Evolutionary conservation across 2,888 invertebrate genomes (phyloP).

Genomic region (Papilio demoleus): DNA sequence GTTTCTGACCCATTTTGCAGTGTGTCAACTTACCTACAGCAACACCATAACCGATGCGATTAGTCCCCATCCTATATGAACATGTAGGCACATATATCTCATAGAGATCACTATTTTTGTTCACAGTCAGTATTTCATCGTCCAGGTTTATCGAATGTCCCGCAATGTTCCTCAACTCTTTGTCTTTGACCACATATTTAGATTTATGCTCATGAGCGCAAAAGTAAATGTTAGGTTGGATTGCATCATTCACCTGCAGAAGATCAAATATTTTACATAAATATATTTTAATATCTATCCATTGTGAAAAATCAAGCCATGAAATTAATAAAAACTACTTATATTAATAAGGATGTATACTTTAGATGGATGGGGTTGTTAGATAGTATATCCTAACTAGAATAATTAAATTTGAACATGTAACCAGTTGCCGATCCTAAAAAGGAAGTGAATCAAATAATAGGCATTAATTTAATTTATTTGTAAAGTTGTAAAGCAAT

Average conservation of each 20-base stretch:
- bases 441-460: no score
- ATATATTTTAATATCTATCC: neutral
- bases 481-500: no score
- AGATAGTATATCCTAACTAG: no score
- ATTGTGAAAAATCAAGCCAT: neutral
- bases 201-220: conserved; percentile 89
- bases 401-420: no score
- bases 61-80: conserved; percentile 97
- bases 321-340: no score
- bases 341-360: no score
- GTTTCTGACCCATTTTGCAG: no score
- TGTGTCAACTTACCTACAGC: conserved; percentile 86
- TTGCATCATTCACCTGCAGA: conserved; percentile 86
- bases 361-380: no score
- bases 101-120: conserved; percentile 67
- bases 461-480: no score
- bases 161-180: conserved; percentile 52
- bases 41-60: conserved; percentile 93
- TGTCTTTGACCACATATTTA: conserved; percentile 78
- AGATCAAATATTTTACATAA: neutral
- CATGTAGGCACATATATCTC: conserved; percentile 97
- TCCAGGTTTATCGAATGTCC: conserved; percentile 52
- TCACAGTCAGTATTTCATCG: conserved; percentile 56
- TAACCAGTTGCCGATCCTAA: no score
- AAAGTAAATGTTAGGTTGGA: conserved; percentile 72